Percentiles rank a stretch among this genome's conserved stretches.
Evolutionary conservation across 2,797 vertebrate species (phyloP).

Genomic region (Lithobates pipiens): DNA sequence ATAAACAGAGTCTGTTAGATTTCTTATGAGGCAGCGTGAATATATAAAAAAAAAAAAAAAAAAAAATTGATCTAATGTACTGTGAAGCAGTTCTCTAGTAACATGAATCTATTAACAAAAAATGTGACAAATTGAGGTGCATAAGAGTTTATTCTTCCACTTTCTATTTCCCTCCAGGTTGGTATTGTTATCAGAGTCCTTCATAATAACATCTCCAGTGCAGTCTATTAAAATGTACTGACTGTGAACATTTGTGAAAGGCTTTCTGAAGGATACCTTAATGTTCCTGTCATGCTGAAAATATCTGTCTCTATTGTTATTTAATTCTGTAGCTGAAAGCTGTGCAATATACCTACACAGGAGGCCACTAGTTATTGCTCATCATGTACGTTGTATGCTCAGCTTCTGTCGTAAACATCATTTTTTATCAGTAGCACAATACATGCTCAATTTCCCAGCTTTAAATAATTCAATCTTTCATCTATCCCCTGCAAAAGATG

Average conservation of each 20-base stretch:
- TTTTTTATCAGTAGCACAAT: slow-evolving; percentile 28
- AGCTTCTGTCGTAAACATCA: slow-evolving; percentile 44
- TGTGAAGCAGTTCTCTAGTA: slow-evolving; percentile 47
- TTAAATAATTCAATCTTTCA: slow-evolving; percentile 16
- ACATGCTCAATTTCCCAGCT: background rate
- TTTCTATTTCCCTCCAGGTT: slow-evolving; percentile 61
- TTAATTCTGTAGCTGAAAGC: slow-evolving; percentile 35
- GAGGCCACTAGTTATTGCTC: slow-evolving; percentile 52
- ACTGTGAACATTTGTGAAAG: slow-evolving; percentile 47
- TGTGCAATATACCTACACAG: slow-evolving; percentile 38
- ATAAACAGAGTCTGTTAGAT: slow-evolving; percentile 5
- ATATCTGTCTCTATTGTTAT: slow-evolving; percentile 55
- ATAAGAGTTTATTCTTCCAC: slow-evolving; percentile 66
- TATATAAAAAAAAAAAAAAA: slow-evolving; percentile 66
- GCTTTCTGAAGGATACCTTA: slow-evolving; percentile 64
- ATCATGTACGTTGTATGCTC: slow-evolving; percentile 51
- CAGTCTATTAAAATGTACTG: slow-evolving; percentile 52
- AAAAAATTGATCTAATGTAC: slow-evolving; percentile 51
- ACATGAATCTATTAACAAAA: slow-evolving; percentile 64
- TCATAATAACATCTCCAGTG: slow-evolving; percentile 47
- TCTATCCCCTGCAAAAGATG: background rate
- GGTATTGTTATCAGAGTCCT: slow-evolving; percentile 52
- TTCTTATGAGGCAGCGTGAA: slow-evolving; percentile 57
- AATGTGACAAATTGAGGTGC: slow-evolving; percentile 65
- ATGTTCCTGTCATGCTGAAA: slow-evolving; percentile 58